Percentiles rank a stretch among this genome's conserved stretches.
phyloP scores from a whole-genome alignment of 2,888 invertebrate genomes.

The Philereme transversata region DNA sequence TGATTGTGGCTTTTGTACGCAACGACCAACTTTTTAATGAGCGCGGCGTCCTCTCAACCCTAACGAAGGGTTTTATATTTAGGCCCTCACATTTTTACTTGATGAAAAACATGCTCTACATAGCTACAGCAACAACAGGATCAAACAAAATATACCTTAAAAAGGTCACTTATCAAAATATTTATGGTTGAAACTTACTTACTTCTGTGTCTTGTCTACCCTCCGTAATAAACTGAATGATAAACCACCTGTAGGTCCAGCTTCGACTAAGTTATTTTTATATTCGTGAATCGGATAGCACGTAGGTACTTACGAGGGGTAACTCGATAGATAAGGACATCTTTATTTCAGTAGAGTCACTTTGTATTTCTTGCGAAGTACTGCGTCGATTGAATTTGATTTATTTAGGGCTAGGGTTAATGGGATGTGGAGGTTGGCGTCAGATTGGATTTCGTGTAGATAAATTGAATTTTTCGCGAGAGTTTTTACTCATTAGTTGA shows the following conservation, averaged over 20 bases:
- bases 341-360: constrained; percentile 29
- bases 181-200: constrained; percentile 13
- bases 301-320: constrained; percentile 36
- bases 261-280: constrained; percentile 41
- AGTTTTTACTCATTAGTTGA: constrained; percentile 62
- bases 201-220: constrained; percentile 1
- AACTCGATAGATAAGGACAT: constrained; percentile 27
- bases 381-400: constrained; percentile 34
- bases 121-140: neutral
- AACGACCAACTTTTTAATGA: constrained; percentile 29
- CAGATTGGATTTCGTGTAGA: constrained; percentile 43
- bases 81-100: constrained; percentile 14
- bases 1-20: constrained; percentile 25
- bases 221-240: constrained; percentile 40
- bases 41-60: constrained; percentile 15
- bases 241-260: constrained; percentile 54
- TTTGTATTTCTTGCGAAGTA: constrained; percentile 27
- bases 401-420: constrained; percentile 27
- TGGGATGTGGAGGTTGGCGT: constrained; percentile 27
- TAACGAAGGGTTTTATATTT: constrained; percentile 17
- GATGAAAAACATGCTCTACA: constrained; percentile 6
- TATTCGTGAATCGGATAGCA: constrained; percentile 40
- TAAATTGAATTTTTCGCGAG: constrained; percentile 44
- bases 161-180: constrained; percentile 21
- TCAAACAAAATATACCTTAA: constrained; percentile 1